Evolutionary conservation across 2,113 vertebrate species (phyloP), one percentile per base, ranked within the genome.

Genomic region (Plotosus lineatus): DNA sequence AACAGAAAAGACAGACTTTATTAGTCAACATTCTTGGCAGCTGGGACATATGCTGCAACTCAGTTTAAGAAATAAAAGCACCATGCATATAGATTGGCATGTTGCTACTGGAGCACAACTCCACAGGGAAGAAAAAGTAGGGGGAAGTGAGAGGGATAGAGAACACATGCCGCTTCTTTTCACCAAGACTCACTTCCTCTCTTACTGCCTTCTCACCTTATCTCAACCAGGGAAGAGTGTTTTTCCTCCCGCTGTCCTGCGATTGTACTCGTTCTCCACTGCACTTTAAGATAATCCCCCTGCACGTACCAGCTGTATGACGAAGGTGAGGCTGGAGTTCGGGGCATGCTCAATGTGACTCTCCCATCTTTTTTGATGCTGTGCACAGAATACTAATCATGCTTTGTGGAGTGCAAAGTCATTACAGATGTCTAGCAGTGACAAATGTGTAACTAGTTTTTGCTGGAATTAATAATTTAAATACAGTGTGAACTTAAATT

Each of bases 371-470:
- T 74, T 42, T 23, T 56, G 21, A 26, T 3, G 36, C 72, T 55
- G 72, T 75, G 50, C 50, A 33, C 72, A 40, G 72, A 75, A 55
- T 75, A 75, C 23, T 75, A 55, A 75, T 55, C 72, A 56, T 40
- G 48, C 50, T 55, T 8, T 75, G 21, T 75, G 11, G 19, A 56
- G 40, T 75, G 72, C 72, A 75, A 75, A n/a, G 72, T 75, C 48
- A 75, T 75, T 21, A 15, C 26, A 75, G 72, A 19, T n/a, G 71
- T 36, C 31, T 53, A 72, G 40, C 42, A 46, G 3, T 1, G 23
- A 8, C 21, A 46, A 53, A 51, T 23, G 10, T 75, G 10, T 38
- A 15, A 26, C 28, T n/a, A 17, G 50, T n/a, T n/a, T 36, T 75
- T 55, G 12, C 3, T 33, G 42, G 17, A 3, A 51, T 33, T 73